Base-by-base conservation (phyloP, 2,113 vertebrate species). In the Suncus etruscus region DNA sequence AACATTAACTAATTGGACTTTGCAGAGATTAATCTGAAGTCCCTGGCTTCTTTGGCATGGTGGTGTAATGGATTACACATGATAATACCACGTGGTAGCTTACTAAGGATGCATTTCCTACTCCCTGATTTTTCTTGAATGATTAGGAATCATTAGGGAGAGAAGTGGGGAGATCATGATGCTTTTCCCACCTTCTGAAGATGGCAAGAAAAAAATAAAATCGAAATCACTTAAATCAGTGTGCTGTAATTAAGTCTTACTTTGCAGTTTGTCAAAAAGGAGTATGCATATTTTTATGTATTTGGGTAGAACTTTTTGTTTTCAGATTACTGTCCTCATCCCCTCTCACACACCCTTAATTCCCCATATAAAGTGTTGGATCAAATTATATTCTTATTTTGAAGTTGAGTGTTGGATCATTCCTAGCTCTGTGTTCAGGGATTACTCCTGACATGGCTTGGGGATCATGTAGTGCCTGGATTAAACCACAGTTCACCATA, bases 131-230 rank as follows among this genome's bases (percentile, higher is more conserved):
- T 76, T 91, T 85, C 78, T 88, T 83, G 75, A 84, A 24, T 84
- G 58, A 86, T 75, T 84, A 73, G 47, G 5, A 79, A 22, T 87
- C n/a, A 73, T 65, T 65, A 75, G 85, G 78, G 45, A 72, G 68
- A 79, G 6, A 32, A 75, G 3, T 87, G 63, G 51, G 91, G 25
- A 92, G 63, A 66, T 29, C 61, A 1, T 80, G 91, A 89, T 74
- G 86, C 24, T 87, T 88, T 66, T 94, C 72, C 90, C 91, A 63
- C 70, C 92, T 93, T 94, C 83, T 88, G 80, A 93, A 94, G 83
- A 81, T 79, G 12, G 54, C 82, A 92, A 69, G 76, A 75, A 88
- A 92, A 93, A 92, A 87, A 94, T 89, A 39, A 39, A 89, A 92
- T 84, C 80, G 47, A 90, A 95, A 66, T 94, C 78, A 66, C 24